A percentile compares a stretch with the other conserved stretches of the same genome.
phyloP scores from a whole-genome alignment of 2,113 vertebrate species.

The Nyctereutes procyonoides region DNA sequence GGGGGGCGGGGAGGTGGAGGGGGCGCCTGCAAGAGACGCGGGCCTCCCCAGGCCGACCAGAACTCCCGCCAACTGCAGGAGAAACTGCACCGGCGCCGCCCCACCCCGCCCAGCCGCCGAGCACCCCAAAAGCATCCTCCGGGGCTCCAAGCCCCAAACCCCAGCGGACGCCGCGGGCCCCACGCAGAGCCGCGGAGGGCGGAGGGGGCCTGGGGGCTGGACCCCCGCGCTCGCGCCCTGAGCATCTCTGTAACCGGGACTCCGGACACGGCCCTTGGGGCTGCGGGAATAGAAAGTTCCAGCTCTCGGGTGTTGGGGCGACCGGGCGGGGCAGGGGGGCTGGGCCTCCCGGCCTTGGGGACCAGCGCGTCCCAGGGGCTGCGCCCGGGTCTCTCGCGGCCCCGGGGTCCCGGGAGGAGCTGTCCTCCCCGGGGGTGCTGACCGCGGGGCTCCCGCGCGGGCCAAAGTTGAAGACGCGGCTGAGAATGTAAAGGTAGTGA shows the following conservation, averaged over 20 bases:
- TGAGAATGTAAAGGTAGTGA: background rate
- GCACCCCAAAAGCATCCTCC: background rate
- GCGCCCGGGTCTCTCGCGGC: no score
- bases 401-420: constrained; percentile 63
- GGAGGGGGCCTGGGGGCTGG: no score
- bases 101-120: fast-evolving
- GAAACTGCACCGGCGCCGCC: background rate
- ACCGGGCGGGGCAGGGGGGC: background rate
- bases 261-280: background rate
- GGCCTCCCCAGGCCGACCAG: background rate
- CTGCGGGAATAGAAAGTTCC: background rate
- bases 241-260: background rate
- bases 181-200: background rate
- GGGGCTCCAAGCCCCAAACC: no score
- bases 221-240: background rate
- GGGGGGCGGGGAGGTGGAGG: background rate
- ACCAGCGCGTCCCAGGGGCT: no score
- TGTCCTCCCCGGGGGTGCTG: constrained; percentile 83
- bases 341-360: no score
- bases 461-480: background rate
- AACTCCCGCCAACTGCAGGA: background rate
- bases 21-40: background rate
- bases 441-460: no score
- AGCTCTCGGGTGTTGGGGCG: background rate
- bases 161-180: no score